phyloP scores from a whole-genome alignment of 2,113 vertebrate genomes.

The Crocuta crocuta region DNA sequence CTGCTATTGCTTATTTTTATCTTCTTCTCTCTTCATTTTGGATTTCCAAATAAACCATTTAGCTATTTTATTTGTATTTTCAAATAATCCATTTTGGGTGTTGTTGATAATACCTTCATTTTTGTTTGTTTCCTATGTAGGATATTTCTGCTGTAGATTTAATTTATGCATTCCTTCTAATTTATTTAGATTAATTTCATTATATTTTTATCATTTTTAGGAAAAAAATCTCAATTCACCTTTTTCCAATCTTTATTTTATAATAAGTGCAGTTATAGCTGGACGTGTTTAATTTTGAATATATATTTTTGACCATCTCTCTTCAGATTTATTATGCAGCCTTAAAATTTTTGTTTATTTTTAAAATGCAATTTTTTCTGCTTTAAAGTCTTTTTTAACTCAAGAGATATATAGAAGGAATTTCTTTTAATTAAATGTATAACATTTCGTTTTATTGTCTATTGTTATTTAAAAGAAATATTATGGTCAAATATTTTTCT shows the following conservation, averaged over 20 bases:
- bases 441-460: background rate
- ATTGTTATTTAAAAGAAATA: background rate
- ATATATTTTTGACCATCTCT: background rate
- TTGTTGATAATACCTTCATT: background rate
- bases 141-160: background rate
- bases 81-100: background rate
- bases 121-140: background rate
- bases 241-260: background rate
- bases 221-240: background rate
- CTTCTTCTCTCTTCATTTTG: background rate
- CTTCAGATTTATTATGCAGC: background rate
- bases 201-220: slow-evolving; percentile 16
- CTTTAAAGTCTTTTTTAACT: background rate
- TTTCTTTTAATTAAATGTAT: background rate
- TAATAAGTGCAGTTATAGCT: background rate
- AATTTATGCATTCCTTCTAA: background rate
- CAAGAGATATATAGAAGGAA: background rate
- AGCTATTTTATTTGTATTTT: slow-evolving; percentile 23
- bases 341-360: background rate
- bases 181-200: slow-evolving; percentile 1
- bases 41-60: background rate
- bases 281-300: background rate
- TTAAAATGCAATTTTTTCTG: background rate
- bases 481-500: background rate
- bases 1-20: background rate